Conservation (phyloP, 2,113 vertebrate genomes). For the Scomber colias region DNA sequence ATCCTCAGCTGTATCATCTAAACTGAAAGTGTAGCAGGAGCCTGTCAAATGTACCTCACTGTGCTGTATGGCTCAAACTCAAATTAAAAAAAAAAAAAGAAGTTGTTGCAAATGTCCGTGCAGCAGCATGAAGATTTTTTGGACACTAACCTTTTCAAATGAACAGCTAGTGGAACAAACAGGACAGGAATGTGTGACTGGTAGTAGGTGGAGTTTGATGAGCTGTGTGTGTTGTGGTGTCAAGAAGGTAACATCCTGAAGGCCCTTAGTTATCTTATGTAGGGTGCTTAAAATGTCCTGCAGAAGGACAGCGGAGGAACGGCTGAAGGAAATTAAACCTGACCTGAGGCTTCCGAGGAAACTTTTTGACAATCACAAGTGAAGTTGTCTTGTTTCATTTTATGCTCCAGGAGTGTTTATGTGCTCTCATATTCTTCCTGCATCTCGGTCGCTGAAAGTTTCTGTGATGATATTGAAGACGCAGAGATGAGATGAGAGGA, state of each 20-base stretch:
- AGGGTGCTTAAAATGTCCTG: neutral
- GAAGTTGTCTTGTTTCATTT: conserved; percentile 1
- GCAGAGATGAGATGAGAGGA: too few relatives aligned
- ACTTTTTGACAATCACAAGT: neutral
- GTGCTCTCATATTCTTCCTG: too few relatives aligned
- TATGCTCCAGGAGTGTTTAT: too few relatives aligned
- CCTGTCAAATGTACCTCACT: conserved; percentile 24
- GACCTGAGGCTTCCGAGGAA: conserved; percentile 1
- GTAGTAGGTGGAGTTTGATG: conserved; percentile 48
- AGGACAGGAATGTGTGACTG: conserved; percentile 38
- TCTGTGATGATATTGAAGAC: too few relatives aligned
- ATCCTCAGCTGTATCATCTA: conserved; percentile 26
- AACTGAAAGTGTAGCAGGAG: conserved; percentile 46
- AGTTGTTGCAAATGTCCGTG: conserved; percentile 46
- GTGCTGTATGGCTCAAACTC: neutral
- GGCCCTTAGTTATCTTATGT: conserved; percentile 32
- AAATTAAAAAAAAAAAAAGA: neutral
- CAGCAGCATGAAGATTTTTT: conserved; percentile 7
- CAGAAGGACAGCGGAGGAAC: neutral
- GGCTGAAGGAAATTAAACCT: neutral
- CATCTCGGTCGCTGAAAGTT: too few relatives aligned
- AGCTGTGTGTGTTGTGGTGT: conserved; percentile 25
- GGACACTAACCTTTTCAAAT: conserved; percentile 56
- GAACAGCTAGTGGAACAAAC: conserved; percentile 49
- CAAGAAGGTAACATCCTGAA: conserved; percentile 48